Evolutionary conservation across 2,888 invertebrate genomes (phyloP), one percentile per base, ranked within the genome.

Genomic region (Tineola bisselliella): DNA sequence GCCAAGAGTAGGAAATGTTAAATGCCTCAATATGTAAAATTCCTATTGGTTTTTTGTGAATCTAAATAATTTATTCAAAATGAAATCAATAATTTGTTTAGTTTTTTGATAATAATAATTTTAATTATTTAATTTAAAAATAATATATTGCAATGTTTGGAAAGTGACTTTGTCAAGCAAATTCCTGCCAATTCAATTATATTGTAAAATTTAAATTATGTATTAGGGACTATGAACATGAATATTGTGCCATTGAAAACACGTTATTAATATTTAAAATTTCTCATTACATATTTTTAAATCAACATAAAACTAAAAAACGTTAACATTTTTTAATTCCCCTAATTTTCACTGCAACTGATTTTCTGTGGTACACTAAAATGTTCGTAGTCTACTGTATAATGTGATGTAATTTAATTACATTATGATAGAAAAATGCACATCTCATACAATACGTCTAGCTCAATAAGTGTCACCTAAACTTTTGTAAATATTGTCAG

Each of bases 401-500:
- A 25, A 25, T 76, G 71, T 76, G 77, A 82, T 79, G 82, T 84
- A 84, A 84, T 83, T 72, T 72, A 72, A 86, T 84, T 83, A 83
- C 82, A 84, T 79, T 73, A 66, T 72, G 72, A 25, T n/a, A n/a
- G 6, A 72, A 60, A 38, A 76, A 66, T 84, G 87, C 86, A 86
- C 87, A 81, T 82, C 84, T 86, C 84, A 79, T 82, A 83, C 78
- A 74, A 79, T 82, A 83, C 71, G 80, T 78, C 78, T 87, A 87
- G 84, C 83, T 84, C 83, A 83, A 81, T 86, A 86, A 84, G 83
- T 86, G 83, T 84, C 84, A 87, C 84, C 80, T 57, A 74, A 79
- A 81, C 77, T 79, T 81, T 76, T 87, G 87, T 87, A 87, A 84
- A 87, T 87, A 87, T 83, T 81, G 75, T 83, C 82, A 79, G 79